A percentile compares a stretch with the other conserved stretches of the same genome.
Conservation (phyloP, 2,888 invertebrate genomes). For the Coleophora deauratella region DNA sequence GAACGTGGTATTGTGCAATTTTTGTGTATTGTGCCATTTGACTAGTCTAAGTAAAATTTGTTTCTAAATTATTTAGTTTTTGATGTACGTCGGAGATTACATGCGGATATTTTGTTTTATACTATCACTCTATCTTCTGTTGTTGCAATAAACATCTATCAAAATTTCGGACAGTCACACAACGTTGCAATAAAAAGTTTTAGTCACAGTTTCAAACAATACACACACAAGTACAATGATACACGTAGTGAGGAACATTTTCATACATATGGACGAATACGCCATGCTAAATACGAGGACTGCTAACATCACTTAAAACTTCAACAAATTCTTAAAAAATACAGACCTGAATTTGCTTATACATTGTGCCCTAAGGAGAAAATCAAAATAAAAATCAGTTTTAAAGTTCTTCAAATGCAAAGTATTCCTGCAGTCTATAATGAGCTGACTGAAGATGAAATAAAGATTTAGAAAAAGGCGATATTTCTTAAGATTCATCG, state of each 20-base stretch:
- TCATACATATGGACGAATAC: background rate
- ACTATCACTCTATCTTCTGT: background rate
- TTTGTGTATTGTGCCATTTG: too few species aligned
- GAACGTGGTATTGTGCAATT: too few species aligned
- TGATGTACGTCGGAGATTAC: too few species aligned
- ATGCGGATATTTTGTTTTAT: background rate
- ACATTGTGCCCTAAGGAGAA: constrained; percentile 70
- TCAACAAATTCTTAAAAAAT: constrained; percentile 36
- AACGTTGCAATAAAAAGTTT: too few species aligned
- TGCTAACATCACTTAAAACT: constrained; percentile 53
- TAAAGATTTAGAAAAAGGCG: too few species aligned
- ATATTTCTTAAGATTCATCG: too few species aligned
- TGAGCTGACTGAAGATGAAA: too few species aligned
- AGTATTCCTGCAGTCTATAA: too few species aligned
- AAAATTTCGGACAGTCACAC: background rate
- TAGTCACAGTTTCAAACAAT: background rate
- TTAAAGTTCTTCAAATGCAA: constrained; percentile 11
- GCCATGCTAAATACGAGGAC: constrained; percentile 22
- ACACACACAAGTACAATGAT: background rate
- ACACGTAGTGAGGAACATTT: constrained; percentile 3
- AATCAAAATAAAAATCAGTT: constrained; percentile 43
- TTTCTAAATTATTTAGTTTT: too few species aligned
- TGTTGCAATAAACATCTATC: background rate
- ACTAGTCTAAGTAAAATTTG: too few species aligned
- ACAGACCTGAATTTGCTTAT: constrained; percentile 74